Conservation (phyloP, 1,140 invertebrate genomes). For the Acyrthosiphon pisum region DNA sequence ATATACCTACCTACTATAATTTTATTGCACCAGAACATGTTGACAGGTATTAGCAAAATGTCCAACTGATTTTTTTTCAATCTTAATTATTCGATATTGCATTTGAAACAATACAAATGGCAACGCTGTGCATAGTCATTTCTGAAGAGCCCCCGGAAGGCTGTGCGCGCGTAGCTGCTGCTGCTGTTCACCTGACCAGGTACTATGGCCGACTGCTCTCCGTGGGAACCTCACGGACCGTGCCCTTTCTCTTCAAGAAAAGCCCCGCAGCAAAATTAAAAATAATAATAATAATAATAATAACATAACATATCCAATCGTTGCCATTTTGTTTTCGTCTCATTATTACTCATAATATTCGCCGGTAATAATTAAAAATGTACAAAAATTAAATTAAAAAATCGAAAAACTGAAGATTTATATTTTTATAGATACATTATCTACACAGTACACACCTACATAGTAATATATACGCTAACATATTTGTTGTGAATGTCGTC, state of each 20-base stretch:
- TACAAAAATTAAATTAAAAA: background rate
- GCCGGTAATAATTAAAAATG: background rate
- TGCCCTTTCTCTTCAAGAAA: slow-evolving; percentile 56
- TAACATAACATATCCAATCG: slow-evolving; percentile 30
- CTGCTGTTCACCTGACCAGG: slow-evolving; percentile 57
- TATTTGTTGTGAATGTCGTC: background rate
- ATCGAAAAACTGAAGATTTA: background rate
- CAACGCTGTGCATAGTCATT: slow-evolving; percentile 36
- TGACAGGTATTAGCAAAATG: slow-evolving; percentile 4
- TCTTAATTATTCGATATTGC: slow-evolving; percentile 35
- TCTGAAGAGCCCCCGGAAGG: slow-evolving; percentile 52
- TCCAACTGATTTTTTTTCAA: slow-evolving; percentile 4
- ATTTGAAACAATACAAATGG: slow-evolving; percentile 35
- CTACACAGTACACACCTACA: background rate
- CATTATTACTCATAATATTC: slow-evolving; percentile 18
- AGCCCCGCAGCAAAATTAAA: slow-evolving; percentile 40
- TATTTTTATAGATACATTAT: background rate
- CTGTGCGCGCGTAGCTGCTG: slow-evolving; percentile 38
- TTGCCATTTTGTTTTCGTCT: slow-evolving; percentile 31
- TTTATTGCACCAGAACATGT: background rate
- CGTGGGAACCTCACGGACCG: slow-evolving; percentile 56
- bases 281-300: slow-evolving; percentile 47
- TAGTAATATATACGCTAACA: background rate
- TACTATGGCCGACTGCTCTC: slow-evolving; percentile 57
- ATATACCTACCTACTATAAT: background rate